phyloP scores from a whole-genome alignment of 2,113 vertebrate species.

The Cairina moschata region DNA sequence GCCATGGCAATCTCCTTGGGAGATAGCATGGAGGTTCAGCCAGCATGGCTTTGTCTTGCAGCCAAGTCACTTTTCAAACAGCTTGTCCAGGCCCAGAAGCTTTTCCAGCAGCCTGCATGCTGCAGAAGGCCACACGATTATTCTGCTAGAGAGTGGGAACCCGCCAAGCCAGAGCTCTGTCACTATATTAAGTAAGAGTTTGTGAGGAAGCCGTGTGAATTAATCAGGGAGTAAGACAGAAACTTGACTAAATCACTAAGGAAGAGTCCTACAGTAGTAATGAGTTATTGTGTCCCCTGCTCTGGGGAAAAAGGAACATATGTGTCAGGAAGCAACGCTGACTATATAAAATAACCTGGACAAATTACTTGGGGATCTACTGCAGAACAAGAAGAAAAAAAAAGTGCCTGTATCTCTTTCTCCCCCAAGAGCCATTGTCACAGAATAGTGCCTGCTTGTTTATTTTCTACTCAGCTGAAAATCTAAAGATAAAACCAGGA shows the following conservation, averaged over 20 bases:
- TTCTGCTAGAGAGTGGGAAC: constrained; percentile 32
- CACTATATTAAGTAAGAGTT: constrained; percentile 44
- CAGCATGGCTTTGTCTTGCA: neutral
- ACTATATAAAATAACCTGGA: constrained; percentile 39
- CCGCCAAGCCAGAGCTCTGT: constrained; percentile 23
- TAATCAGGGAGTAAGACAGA: constrained; percentile 57
- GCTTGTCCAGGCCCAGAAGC: neutral
- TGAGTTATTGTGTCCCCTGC: constrained; percentile 18
- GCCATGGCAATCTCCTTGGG: neutral
- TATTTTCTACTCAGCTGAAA: constrained; percentile 58
- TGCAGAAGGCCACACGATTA: neutral
- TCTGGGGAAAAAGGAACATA: constrained; percentile 21
- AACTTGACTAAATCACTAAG: constrained; percentile 55
- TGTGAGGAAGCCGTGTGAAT: constrained; percentile 60
- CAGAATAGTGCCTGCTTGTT: constrained; percentile 1
- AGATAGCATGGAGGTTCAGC: neutral
- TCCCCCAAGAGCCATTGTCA: constrained; percentile 14
- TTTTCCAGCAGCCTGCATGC: constrained; percentile 4
- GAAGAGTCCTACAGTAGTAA: constrained; percentile 23
- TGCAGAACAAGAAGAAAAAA: neutral
- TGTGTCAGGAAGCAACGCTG: constrained; percentile 26
- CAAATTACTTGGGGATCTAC: constrained; percentile 29
- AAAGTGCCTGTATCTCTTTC: neutral
- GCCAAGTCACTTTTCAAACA: constrained; percentile 4
- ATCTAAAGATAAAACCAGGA: constrained; percentile 34